These are phyloP conservation scores for Cantharis flavilabris DNA, from an alignment of 2,888 invertebrate species.

Conservation along the genomic window DNA sequence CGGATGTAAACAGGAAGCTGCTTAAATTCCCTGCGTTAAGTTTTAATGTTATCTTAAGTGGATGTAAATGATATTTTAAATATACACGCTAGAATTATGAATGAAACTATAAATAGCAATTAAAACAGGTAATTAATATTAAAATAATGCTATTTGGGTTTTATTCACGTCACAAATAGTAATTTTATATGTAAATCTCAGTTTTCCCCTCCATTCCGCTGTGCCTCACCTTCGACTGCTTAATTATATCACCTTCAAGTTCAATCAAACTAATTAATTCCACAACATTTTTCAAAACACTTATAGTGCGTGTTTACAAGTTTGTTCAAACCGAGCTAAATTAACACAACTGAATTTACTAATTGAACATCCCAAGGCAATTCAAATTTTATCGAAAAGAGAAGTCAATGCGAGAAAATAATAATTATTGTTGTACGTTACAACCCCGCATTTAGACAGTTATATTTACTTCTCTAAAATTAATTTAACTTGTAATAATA, in stretches of 20 bases:
- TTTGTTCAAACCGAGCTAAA: not conserved
- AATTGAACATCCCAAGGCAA: not conserved
- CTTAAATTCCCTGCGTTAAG: too few species aligned
- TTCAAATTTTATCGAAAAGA: not conserved
- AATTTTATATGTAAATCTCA: too few species aligned
- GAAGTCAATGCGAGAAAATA: not conserved
- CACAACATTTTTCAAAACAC: not conserved
- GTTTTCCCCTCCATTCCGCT: too few species aligned
- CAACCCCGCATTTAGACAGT: conserved; percentile 1
- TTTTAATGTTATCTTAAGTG: too few species aligned
- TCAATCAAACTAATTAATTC: not conserved
- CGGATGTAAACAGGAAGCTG: too few species aligned
- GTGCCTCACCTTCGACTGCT: too few species aligned
- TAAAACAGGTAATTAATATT: too few species aligned
- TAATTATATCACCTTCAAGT: not conserved
- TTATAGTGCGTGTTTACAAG: not conserved
- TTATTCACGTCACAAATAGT: too few species aligned
- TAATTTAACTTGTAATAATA: conserved; percentile 12
- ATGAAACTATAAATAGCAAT: too few species aligned
- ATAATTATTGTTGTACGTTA: not conserved
- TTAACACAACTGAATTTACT: not conserved
- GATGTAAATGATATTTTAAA: too few species aligned
- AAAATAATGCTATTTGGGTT: too few species aligned
- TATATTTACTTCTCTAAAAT: conserved; percentile 25
- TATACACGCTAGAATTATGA: too few species aligned